A percentile compares a stretch with the other conserved stretches of the same genome.
phyloP scores from a whole-genome alignment of 64 coral and sea anemone genomes.

The Cladopsammia gracilis region DNA sequence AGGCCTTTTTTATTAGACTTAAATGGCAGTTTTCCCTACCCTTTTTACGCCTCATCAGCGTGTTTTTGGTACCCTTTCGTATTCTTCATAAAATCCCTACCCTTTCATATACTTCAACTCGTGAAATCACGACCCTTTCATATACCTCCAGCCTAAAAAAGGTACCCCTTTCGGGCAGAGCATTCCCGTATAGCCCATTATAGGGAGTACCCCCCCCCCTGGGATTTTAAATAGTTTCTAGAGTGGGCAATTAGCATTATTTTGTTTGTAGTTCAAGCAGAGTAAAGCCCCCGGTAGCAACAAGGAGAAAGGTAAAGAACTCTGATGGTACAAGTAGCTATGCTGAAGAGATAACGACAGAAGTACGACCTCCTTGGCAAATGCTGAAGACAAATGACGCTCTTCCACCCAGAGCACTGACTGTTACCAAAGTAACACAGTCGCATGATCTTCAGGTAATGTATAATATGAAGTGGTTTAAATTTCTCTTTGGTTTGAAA shows the following conservation, averaged over 20 bases:
- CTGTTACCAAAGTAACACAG: slow-evolving; percentile 87
- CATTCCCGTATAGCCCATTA: too few species aligned
- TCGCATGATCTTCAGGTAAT: slow-evolving; percentile 83
- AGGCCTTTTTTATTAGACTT: too few species aligned
- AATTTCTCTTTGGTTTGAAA: not conserved
- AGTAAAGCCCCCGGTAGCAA: slow-evolving; percentile 35
- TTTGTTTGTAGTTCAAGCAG: not conserved
- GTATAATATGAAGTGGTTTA: not conserved
- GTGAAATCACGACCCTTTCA: too few species aligned
- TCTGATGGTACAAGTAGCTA: slow-evolving; percentile 77
- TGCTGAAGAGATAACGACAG: slow-evolving; percentile 51
- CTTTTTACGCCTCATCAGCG: too few species aligned
- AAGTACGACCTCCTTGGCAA: slow-evolving; percentile 78
- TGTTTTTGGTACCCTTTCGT: too few species aligned
- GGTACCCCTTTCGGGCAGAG: too few species aligned
- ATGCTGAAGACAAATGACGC: slow-evolving; percentile 85
- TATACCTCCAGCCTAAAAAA: too few species aligned
- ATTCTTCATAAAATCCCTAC: too few species aligned
- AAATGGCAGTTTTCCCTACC: too few species aligned
- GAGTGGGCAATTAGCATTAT: not conserved
- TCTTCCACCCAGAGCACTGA: slow-evolving; percentile 83
- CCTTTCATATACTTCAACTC: too few species aligned
- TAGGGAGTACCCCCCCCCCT: too few species aligned
- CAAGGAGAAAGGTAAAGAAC: slow-evolving; percentile 21
- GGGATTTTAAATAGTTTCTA: too few species aligned